Evolutionary conservation across 2,797 vertebrate genomes (phyloP).

Genomic region (Oreochromis mossambicus): DNA sequence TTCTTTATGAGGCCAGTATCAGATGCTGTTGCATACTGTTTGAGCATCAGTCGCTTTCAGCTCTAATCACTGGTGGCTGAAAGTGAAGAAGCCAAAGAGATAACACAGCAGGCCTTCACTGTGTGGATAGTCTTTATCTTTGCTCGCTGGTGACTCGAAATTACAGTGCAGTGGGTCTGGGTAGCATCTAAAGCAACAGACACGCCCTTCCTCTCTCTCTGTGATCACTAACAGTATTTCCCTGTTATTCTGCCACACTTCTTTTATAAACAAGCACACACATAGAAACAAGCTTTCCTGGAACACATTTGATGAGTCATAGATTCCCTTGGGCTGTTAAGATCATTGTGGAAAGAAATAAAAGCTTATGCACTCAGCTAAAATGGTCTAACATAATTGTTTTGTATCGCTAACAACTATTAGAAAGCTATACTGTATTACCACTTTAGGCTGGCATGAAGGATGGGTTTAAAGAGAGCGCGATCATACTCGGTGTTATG

Average conservation of each 20-base stretch:
- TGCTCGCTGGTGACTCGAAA: conserved; percentile 10
- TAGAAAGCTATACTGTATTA: background rate
- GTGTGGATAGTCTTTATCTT: conserved; percentile 9
- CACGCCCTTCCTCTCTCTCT: background rate
- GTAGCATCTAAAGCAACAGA: conserved; percentile 8
- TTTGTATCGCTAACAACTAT: background rate
- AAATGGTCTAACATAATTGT: background rate
- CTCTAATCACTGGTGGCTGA: background rate
- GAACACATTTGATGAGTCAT: background rate
- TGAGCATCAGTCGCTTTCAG: background rate
- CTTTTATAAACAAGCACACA: background rate
- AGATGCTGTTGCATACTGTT: background rate
- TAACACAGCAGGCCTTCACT: background rate
- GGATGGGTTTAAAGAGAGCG: background rate
- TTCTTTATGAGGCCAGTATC: background rate
- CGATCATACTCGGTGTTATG: accelerated
- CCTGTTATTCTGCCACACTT: background rate
- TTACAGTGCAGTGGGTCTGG: conserved; percentile 4
- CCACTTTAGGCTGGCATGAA: background rate
- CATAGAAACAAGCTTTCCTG: background rate
- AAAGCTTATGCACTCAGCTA: background rate
- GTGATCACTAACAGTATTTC: background rate
- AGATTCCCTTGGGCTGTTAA: background rate
- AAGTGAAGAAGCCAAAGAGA: background rate
- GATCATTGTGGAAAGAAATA: background rate